Evolutionary conservation across 2,888 invertebrate species (phyloP), one percentile per base, ranked within the genome.

Genomic region (Brachylomia viminalis): DNA sequence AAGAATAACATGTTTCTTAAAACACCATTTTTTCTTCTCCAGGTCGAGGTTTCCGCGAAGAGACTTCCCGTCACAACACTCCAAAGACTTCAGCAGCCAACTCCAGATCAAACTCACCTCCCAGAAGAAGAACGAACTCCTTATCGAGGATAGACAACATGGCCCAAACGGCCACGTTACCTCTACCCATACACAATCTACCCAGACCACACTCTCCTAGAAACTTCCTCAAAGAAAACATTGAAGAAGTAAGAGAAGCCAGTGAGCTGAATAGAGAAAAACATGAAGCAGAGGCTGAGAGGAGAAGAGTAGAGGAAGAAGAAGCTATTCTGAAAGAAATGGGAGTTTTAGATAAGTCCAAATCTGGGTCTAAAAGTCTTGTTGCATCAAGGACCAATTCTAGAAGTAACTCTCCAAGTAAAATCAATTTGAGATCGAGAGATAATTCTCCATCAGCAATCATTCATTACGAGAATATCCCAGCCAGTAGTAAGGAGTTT

Each of bases 31-130:
- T 42, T 42, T 42, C 42, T 84, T 82, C 74, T 79, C 77, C 86
- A 96, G 96, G 96, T 92, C 97, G 90, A 94, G 97, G 91, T 95
- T 97, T 95, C 82, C 92, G 95, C 86, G 95, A 95, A 92, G 95
- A 95, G 56, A 96, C 96, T 11, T 97, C 97, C 10, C 95, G 97
- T 20, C 97, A 97, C 80, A 97, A 95, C 67, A 97, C 97, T 23
- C 97, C 97, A 7, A 94, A 91, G 87, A 94, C 95, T 52, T 96
- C 96, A 67, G 93, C 95, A 58, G 87, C 93, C 62, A 96, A 95
- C 84, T 97, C 97, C 61, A 92, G 96, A 90, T 91, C 95, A 45
- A 95, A 88, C 78, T 96, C 97, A 0, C 97, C 97, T 4, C 92
- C 93, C 0, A 89, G 95, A 86, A 93, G 95, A 92, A 92, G 96